Conservation (phyloP, 2,888 invertebrate species). For the Brachypterus glaber region DNA sequence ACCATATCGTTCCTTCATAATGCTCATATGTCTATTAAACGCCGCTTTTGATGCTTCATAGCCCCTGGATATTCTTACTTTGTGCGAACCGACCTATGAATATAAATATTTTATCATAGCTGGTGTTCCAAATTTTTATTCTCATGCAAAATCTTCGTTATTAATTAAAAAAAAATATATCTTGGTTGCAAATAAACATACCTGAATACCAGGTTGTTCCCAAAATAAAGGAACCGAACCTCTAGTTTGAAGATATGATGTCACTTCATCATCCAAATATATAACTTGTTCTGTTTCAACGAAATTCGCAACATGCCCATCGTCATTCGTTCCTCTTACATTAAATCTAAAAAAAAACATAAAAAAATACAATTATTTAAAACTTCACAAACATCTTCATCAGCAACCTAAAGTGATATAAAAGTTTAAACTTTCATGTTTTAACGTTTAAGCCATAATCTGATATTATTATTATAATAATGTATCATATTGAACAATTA, state of each 20-base stretch:
- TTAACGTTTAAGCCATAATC: too few relatives aligned
- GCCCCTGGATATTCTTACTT: constrained; percentile 92
- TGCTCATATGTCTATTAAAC: constrained; percentile 81
- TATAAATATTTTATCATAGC: too few relatives aligned
- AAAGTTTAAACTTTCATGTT: too few relatives aligned
- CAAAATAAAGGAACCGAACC: constrained; percentile 98
- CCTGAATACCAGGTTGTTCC: constrained; percentile 97
- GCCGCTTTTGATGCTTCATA: constrained; percentile 90
- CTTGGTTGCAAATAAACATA: constrained; percentile 29
- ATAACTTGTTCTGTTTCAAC: constrained; percentile 99
- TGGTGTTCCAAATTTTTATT: too few relatives aligned
- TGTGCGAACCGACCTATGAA: constrained; percentile 88
- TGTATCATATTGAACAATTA: too few relatives aligned
- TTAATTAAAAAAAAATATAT: too few relatives aligned
- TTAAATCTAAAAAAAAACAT: constrained; percentile 64
- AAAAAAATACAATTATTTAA: too few relatives aligned
- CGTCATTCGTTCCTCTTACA: constrained; percentile 97
- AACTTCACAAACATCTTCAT: too few relatives aligned
- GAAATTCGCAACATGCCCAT: constrained; percentile 99
- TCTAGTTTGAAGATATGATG: constrained; percentile 84
- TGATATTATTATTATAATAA: too few relatives aligned
- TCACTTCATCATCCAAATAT: constrained; percentile 80
- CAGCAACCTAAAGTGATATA: too few relatives aligned
- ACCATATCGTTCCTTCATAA: constrained; percentile 83
- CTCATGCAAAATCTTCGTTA: too few relatives aligned